A percentile compares a stretch with the other conserved stretches of the same genome.
These are phyloP conservation scores for Auanema freiburgensis DNA, from an alignment of 2,888 invertebrate genomes.

Conservation along the genomic window DNA sequence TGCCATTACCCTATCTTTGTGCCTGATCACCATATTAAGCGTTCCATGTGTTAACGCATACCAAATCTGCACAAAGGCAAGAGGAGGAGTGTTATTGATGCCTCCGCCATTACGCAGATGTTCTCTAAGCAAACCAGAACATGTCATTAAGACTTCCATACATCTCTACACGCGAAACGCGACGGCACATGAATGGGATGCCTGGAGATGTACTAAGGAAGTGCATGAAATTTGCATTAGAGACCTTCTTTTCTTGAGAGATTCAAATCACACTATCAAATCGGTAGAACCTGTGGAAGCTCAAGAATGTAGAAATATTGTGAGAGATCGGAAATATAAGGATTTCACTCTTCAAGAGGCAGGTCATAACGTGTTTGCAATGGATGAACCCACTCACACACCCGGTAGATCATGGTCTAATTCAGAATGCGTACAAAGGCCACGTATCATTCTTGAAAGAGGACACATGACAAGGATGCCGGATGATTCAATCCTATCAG, in stretches of 20 bases:
- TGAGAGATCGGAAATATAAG: conserved; percentile 2
- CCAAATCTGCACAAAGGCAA: too few species aligned
- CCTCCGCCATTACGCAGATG: too few species aligned
- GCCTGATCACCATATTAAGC: too few species aligned
- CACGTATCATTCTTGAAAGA: conserved; percentile 5
- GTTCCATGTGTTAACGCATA: too few species aligned
- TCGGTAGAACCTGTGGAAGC: not conserved
- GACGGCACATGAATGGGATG: too few species aligned
- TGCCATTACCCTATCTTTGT: too few species aligned
- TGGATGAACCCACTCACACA: not conserved
- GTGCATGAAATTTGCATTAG: too few species aligned
- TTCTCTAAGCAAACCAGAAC: too few species aligned
- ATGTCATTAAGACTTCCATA: too few species aligned
- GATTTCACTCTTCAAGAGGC: not conserved
- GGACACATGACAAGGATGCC: not conserved
- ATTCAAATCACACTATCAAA: not conserved
- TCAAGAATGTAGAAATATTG: conserved; percentile 8
- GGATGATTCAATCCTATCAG: not conserved
- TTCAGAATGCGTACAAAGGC: not conserved
- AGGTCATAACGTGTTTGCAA: not conserved
- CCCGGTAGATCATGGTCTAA: not conserved
- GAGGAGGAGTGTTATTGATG: too few species aligned
- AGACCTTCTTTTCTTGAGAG: not conserved
- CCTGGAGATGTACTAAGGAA: too few species aligned
- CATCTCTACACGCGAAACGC: too few species aligned